Evolutionary conservation across 2,113 vertebrate species (phyloP).

Genomic region (Garra rufa): DNA sequence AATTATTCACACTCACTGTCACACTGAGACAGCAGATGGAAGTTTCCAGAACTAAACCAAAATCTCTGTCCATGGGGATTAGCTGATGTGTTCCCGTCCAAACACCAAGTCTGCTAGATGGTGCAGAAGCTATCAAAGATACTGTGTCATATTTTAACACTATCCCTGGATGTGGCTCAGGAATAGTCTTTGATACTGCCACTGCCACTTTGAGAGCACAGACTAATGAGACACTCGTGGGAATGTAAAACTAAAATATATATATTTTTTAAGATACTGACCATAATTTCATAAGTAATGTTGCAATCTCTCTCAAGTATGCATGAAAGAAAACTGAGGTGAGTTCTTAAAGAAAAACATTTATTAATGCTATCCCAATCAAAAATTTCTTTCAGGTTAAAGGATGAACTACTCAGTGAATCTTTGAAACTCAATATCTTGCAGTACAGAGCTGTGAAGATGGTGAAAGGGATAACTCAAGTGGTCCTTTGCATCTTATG

Average conservation of each 20-base stretch:
- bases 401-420: background rate
- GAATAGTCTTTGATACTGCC: background rate
- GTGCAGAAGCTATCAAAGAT: background rate
- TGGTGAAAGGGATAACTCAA: background rate
- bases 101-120: background rate
- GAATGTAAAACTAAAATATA: no score
- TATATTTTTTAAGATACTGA: background rate
- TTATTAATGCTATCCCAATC: background rate
- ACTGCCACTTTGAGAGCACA: background rate
- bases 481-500: background rate
- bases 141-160: background rate
- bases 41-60: slow-evolving; percentile 32
- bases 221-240: background rate
- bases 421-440: slow-evolving; percentile 8
- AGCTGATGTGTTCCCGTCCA: slow-evolving; percentile 8
- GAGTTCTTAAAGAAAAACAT: background rate
- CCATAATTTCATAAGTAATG: background rate
- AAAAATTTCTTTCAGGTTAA: background rate
- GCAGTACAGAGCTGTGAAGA: background rate
- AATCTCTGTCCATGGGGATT: background rate
- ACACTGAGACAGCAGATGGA: slow-evolving; percentile 21
- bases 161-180: slow-evolving; percentile 6
- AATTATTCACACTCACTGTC: slow-evolving; percentile 38
- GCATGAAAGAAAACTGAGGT: background rate
- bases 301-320: background rate